These are phyloP conservation scores for Harpalus rubripes DNA, from an alignment of 2,888 invertebrate species.

Conservation along the genomic window DNA sequence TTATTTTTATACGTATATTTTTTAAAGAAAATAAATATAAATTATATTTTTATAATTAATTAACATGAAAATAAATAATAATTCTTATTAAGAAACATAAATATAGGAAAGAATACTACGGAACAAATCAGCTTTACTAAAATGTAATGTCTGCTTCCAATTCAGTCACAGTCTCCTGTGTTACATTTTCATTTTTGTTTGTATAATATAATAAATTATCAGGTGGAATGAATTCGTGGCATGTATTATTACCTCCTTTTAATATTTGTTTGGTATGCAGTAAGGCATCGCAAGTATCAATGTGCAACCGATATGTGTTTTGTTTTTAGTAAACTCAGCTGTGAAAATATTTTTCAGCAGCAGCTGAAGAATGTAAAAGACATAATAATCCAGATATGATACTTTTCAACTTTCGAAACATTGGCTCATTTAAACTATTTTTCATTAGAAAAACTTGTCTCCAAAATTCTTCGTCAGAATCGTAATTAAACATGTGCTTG, in stretches of 20 bases:
- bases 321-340: constrained; percentile 46
- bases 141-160: no score
- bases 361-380: constrained; percentile 52
- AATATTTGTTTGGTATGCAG: no score
- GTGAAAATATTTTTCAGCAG: constrained; percentile 60
- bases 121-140: no score
- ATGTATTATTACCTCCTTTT: neutral
- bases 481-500: neutral
- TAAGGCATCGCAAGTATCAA: no score
- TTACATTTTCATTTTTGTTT: no score
- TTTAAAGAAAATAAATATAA: no score
- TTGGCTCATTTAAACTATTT: constrained; percentile 43
- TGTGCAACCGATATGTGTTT: constrained; percentile 10
- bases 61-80: no score
- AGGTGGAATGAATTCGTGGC: neutral
- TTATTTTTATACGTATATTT: no score
- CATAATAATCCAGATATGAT: constrained; percentile 50
- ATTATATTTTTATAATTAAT: no score
- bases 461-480: constrained; percentile 37
- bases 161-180: no score
- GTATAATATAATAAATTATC: neutral
- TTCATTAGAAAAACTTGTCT: constrained; percentile 15
- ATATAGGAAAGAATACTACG: no score
- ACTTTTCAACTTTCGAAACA: constrained; percentile 45
- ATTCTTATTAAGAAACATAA: no score